Percentiles rank a stretch among this genome's conserved stretches.
Conservation (phyloP, 2,888 invertebrate species). For the Glaucopsyche alexis region DNA sequence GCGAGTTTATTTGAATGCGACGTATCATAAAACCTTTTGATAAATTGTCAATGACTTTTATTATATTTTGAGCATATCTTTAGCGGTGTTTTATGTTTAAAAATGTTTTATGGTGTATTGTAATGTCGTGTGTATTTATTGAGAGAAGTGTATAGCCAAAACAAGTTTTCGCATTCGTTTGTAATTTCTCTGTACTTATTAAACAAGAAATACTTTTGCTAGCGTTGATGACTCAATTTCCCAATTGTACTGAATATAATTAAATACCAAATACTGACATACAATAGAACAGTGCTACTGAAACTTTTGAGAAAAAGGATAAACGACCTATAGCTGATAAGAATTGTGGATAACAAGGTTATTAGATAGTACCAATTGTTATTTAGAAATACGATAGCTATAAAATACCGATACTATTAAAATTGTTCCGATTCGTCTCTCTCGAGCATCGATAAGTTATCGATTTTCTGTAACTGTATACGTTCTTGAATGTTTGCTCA, state of each 20-base stretch:
- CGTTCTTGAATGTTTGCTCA: conserved; percentile 54
- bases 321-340: not conserved
- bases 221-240: not conserved
- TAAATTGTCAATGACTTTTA: conserved; percentile 31
- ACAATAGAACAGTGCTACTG: no score
- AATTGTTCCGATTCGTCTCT: conserved; percentile 40
- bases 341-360: not conserved
- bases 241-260: not conserved
- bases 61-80: conserved; percentile 28
- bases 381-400: not conserved
- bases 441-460: conserved; percentile 38
- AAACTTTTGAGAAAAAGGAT: not conserved
- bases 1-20: conserved; percentile 30
- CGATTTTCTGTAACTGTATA: conserved; percentile 46
- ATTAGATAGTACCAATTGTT: not conserved
- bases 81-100: conserved; percentile 19
- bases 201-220: not conserved
- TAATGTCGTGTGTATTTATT: conserved; percentile 2
- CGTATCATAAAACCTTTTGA: conserved; percentile 31
- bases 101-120: conserved; percentile 14
- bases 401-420: conserved; percentile 35
- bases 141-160: conserved; percentile 6
- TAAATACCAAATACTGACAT: no score
- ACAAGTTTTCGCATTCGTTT: conserved; percentile 2
- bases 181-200: not conserved